Evolutionary conservation across 2,113 vertebrate species (phyloP).

Genomic region (Chiloscyllium plagiosum): DNA sequence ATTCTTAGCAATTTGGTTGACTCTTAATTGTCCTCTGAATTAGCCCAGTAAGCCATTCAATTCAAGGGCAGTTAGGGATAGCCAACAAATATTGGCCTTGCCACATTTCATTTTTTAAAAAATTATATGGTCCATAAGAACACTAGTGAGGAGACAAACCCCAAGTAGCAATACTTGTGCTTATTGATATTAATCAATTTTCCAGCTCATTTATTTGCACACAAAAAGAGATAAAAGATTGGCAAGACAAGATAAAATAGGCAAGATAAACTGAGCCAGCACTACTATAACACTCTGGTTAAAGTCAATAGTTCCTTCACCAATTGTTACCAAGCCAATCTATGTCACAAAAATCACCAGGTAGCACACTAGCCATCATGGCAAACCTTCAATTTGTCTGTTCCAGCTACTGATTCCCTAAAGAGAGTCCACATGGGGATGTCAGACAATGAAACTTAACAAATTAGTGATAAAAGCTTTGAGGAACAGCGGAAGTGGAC

Average conservation of each 20-base stretch:
- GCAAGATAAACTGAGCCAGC: not conserved
- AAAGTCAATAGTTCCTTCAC: not conserved
- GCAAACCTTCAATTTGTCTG: no score
- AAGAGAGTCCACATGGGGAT: not conserved
- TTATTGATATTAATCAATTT: not conserved
- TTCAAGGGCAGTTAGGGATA: no score
- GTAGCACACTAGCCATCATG: no score
- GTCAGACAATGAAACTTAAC: not conserved
- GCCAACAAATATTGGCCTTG: no score
- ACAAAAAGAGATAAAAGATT: not conserved
- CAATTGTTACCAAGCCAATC: not conserved
- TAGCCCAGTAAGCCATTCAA: no score
- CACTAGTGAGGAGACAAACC: not conserved
- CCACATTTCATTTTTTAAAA: no score
- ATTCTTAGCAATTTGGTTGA: no score
- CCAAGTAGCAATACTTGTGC: not conserved
- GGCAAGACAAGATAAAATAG: no score
- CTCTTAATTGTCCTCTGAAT: no score
- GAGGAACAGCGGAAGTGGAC: not conserved
- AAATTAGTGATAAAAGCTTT: not conserved
- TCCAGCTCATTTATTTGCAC: not conserved
- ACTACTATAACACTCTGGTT: not conserved
- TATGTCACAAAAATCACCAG: not conserved
- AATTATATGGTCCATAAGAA: not conserved
- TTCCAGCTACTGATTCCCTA: not conserved